Evolutionary conservation across 2,113 vertebrate species (phyloP).

Genomic region (Danionella cerebrum): DNA sequence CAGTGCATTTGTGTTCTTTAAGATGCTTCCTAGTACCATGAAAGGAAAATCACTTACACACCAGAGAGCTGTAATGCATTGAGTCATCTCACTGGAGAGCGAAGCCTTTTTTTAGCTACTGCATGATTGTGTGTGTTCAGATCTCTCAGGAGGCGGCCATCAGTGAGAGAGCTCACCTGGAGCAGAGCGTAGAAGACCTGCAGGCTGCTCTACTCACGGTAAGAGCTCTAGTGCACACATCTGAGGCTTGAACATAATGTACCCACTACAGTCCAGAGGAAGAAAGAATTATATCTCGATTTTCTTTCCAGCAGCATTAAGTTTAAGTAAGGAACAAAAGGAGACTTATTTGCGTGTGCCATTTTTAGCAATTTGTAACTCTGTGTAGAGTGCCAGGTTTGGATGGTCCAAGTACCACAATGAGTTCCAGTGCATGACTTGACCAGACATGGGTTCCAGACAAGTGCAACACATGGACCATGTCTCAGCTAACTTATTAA

Average conservation of each 20-base stretch:
- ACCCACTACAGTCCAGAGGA: background rate
- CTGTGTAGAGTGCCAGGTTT: too few species aligned
- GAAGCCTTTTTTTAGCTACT: conserved; percentile 1
- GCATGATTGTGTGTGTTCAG: conserved; percentile 45
- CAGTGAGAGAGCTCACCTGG: conserved; percentile 70
- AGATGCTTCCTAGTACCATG: background rate
- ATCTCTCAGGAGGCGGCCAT: conserved; percentile 71
- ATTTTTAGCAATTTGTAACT: too few species aligned
- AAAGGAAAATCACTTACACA: conserved; percentile 26
- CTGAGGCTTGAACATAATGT: background rate
- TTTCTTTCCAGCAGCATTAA: background rate
- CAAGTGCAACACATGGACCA: too few species aligned
- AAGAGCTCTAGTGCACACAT: conserved; percentile 37
- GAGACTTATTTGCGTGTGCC: too few species aligned
- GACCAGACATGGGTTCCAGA: too few species aligned
- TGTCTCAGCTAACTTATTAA: too few species aligned
- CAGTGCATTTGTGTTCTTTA: background rate
- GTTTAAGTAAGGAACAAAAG: background rate
- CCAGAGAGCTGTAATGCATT: conserved; percentile 9
- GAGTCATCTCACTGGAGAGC: conserved; percentile 22
- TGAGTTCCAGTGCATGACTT: too few species aligned
- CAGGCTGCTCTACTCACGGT: conserved; percentile 64
- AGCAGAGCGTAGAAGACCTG: conserved; percentile 73
- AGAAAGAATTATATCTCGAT: background rate
- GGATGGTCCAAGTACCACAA: too few species aligned